A percentile compares a stretch with the other conserved stretches of the same genome.
Evolutionary conservation across 2,797 vertebrate species (phyloP).

Genomic region (Falco peregrinus): DNA sequence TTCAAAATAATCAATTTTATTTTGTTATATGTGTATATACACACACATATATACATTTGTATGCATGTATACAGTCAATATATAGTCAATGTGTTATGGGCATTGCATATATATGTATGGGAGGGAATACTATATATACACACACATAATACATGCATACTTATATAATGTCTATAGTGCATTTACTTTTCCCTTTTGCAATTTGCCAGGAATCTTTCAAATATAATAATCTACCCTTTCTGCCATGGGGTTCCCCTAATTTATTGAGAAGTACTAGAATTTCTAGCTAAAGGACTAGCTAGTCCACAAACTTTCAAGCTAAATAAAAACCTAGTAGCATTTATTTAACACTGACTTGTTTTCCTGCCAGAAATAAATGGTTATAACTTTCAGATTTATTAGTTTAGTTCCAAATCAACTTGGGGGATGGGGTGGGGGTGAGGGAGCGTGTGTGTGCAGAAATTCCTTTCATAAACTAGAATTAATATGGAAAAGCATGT

Average conservation of each 20-base stretch:
- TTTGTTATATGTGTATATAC: not conserved
- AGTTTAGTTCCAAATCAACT: not conserved
- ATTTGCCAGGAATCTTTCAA: not conserved
- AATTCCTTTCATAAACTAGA: not conserved
- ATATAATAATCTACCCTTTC: not conserved
- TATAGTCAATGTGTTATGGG: not conserved
- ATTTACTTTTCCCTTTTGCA: not conserved
- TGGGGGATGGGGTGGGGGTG: no score
- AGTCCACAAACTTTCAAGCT: not conserved
- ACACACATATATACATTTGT: not conserved
- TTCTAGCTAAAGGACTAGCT: not conserved
- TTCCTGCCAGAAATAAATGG: not conserved
- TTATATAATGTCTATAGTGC: not conserved
- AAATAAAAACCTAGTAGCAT: not conserved
- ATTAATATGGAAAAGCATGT: not conserved
- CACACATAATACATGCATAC: not conserved
- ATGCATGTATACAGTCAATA: not conserved
- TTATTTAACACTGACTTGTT: not conserved
- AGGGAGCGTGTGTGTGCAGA: not conserved
- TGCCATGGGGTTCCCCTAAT: not conserved
- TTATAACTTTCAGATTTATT: not conserved
- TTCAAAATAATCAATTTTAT: not conserved
- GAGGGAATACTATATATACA: not conserved
- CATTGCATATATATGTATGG: not conserved
- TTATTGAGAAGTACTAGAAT: not conserved